A percentile compares a stretch with the other conserved stretches of the same genome.
phyloP scores from a whole-genome alignment of 2,113 vertebrate species.

The Corythornis madagascariensis region DNA sequence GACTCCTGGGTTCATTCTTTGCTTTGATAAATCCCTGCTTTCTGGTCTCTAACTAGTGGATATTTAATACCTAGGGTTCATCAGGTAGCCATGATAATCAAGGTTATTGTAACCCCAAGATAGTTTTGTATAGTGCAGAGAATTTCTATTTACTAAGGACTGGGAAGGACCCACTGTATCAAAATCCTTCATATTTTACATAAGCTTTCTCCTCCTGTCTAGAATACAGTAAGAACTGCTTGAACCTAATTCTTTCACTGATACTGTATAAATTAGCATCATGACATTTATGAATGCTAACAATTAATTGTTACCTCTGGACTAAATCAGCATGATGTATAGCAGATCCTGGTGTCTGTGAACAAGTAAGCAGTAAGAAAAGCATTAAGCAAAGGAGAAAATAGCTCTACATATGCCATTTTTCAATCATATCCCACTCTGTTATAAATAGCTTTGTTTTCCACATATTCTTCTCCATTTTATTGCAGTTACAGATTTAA shows the following conservation, averaged over 20 bases:
- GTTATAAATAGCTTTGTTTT: neutral
- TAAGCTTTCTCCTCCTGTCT: neutral
- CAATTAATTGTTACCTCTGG: constrained; percentile 48
- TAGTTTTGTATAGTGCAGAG: neutral
- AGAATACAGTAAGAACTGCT: neutral
- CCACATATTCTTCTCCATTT: neutral
- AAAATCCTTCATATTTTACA: neutral
- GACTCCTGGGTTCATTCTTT: neutral
- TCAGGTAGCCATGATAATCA: neutral
- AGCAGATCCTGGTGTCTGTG: neutral
- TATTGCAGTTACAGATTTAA: neutral
- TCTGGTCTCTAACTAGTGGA: neutral
- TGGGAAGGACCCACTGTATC: neutral
- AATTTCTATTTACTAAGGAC: neutral
- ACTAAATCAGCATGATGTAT: neutral
- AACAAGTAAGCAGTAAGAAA: neutral
- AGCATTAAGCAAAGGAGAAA: neutral
- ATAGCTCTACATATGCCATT: neutral
- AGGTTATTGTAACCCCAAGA: neutral
- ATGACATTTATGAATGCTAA: neutral
- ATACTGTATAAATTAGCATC: neutral
- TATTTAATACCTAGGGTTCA: neutral
- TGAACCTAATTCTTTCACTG: neutral
- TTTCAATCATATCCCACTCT: fast-evolving
- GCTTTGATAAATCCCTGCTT: neutral